These are phyloP conservation scores for Thaleichthys pacificus DNA, from an alignment of 2,797 vertebrate genomes.

Conservation along the genomic window DNA sequence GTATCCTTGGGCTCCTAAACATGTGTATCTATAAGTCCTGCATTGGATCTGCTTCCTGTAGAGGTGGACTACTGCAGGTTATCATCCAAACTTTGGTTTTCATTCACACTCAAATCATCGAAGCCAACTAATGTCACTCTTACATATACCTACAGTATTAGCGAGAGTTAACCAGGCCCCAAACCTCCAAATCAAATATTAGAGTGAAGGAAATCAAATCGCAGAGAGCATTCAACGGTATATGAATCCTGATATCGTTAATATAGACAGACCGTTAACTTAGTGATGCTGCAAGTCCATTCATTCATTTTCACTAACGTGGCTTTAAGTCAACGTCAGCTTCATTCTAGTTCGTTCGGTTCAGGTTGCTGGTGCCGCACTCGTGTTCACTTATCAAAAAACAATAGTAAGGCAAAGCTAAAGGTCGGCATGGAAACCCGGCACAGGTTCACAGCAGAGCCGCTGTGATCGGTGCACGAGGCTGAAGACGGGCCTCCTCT, in stretches of 20 bases:
- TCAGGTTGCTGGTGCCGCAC: slow-evolving; percentile 77
- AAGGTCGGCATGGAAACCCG: slow-evolving; percentile 47
- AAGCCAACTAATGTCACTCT: slow-evolving; percentile 28
- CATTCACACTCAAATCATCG: slow-evolving; percentile 54
- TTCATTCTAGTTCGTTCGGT: slow-evolving; percentile 74
- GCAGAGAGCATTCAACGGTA: slow-evolving; percentile 3
- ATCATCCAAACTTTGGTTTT: slow-evolving; percentile 69
- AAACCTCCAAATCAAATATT: slow-evolving; percentile 24
- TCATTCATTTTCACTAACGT: slow-evolving; percentile 63
- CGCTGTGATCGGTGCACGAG: background rate
- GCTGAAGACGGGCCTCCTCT: background rate
- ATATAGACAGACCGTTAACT: background rate
- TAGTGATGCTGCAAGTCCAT: slow-evolving; percentile 1
- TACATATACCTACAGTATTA: slow-evolving; percentile 17
- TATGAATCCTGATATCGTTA: slow-evolving; percentile 18
- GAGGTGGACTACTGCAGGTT: slow-evolving; percentile 14
- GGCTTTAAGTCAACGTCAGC: slow-evolving; percentile 55
- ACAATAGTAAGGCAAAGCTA: slow-evolving; percentile 74
- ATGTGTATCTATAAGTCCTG: no score
- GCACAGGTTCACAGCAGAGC: background rate
- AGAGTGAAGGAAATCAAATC: slow-evolving; percentile 27
- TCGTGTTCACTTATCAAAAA: slow-evolving; percentile 64
- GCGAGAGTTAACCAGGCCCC: background rate
- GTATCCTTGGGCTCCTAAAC: no score
- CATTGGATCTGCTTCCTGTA: no score